phyloP scores from a whole-genome alignment of 1,140 invertebrate species.

The Euwallacea similis region DNA sequence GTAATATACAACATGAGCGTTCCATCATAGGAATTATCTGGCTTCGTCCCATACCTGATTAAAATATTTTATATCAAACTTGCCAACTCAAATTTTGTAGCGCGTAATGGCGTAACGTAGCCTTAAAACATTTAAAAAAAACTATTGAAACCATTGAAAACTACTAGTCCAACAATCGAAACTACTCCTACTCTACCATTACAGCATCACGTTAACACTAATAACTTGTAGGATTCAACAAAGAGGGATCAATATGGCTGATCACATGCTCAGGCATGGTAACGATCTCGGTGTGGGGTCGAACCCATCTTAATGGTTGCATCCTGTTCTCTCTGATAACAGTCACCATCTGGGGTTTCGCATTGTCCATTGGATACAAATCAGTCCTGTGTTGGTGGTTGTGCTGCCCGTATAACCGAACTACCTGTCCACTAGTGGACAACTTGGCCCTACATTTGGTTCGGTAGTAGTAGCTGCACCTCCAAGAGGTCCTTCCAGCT shows the following conservation, averaged over 20 bases:
- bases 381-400: slow-evolving; percentile 34
- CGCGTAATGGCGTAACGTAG: too few relatives aligned
- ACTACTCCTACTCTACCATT: too few relatives aligned
- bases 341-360: slow-evolving; percentile 18
- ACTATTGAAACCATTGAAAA: too few relatives aligned
- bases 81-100: too few relatives aligned
- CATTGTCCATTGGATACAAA: slow-evolving; percentile 22
- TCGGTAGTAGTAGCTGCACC: slow-evolving; percentile 39
- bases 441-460: slow-evolving; percentile 40
- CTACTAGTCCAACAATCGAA: too few relatives aligned
- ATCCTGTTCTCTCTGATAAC: slow-evolving; percentile 16
- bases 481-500: slow-evolving; percentile 37
- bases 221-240: slow-evolving; percentile 2
- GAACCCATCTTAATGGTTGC: not conserved
- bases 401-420: slow-evolving; percentile 31
- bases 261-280: not conserved
- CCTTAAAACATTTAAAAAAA: too few relatives aligned
- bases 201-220: not conserved
- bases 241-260: slow-evolving; percentile 5
- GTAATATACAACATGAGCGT: too few relatives aligned
- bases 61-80: too few relatives aligned
- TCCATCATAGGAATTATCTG: too few relatives aligned
- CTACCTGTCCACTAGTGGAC: slow-evolving; percentile 31
- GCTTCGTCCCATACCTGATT: too few relatives aligned
- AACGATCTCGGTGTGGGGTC: not conserved